Conservation (phyloP, 2,113 vertebrate species). For the Heterotis niloticus region DNA sequence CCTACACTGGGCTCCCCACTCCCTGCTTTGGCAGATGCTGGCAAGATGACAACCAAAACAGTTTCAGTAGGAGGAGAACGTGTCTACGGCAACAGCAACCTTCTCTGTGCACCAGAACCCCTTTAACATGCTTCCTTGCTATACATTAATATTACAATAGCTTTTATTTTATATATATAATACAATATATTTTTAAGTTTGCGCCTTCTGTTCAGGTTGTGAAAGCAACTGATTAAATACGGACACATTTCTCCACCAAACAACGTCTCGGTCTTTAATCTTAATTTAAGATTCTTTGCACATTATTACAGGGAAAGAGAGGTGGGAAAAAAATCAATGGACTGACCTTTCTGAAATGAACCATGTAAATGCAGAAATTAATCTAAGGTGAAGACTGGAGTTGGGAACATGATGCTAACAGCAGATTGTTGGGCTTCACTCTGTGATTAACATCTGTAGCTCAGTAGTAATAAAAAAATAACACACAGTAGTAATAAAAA, state of each 20-base stretch:
- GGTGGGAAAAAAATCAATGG: constrained; percentile 25
- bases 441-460: background rate
- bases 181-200: background rate
- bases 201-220: background rate
- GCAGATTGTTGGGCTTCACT: constrained; percentile 1
- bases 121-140: no score
- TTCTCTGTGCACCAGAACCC: background rate
- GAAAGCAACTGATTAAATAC: background rate
- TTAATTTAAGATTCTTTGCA: constrained; percentile 31
- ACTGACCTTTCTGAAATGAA: constrained; percentile 31
- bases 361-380: constrained; percentile 12
- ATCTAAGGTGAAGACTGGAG: background rate
- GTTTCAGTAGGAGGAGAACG: background rate
- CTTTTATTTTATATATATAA: no score
- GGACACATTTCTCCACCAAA: no score
- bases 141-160: no score
- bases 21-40: background rate
- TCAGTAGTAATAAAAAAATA: background rate
- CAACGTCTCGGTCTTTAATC: background rate
- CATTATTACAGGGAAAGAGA: constrained; percentile 15
- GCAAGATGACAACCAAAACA: background rate
- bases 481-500: background rate
- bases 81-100: background rate
- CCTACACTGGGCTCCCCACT: no score
- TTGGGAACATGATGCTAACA: background rate